phyloP scores from a whole-genome alignment of 2,797 vertebrate species.

The Coregonus ussuriensis region DNA sequence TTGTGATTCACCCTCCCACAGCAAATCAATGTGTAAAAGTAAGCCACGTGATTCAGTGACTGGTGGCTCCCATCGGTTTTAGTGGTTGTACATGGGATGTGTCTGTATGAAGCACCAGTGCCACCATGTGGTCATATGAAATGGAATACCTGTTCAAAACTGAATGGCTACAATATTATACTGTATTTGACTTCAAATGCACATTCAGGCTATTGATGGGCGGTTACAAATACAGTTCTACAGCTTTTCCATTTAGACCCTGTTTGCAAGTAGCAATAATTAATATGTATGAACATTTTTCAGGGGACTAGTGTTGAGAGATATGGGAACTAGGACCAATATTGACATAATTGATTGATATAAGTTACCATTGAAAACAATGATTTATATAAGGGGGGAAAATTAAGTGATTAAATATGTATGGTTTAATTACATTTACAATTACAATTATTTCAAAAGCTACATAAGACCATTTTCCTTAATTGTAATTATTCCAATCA shows the following conservation, averaged over 20 bases:
- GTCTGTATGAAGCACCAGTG: neutral
- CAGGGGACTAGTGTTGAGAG: neutral
- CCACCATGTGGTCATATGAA: neutral
- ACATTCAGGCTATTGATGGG: neutral
- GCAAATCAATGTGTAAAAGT: constrained; percentile 51
- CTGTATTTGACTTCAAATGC: neutral
- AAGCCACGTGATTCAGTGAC: constrained; percentile 32
- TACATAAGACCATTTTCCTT: constrained; percentile 44
- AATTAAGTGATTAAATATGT: constrained; percentile 50
- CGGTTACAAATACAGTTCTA: neutral
- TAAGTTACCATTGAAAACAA: constrained; percentile 47
- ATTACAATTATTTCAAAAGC: constrained; percentile 37
- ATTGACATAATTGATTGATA: neutral
- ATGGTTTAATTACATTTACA: constrained; percentile 53
- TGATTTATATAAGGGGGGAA: constrained; percentile 35
- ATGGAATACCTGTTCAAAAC: neutral
- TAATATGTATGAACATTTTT: neutral
- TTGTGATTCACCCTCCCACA: constrained; percentile 40
- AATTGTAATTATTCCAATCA: constrained; percentile 52
- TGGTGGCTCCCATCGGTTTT: neutral
- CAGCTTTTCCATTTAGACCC: neutral
- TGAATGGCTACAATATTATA: neutral
- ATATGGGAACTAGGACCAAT: neutral
- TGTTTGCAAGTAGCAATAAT: neutral
- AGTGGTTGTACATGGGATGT: neutral